phyloP scores from a whole-genome alignment of 1,140 invertebrate genomes.

The Ruditapes philippinarum region DNA sequence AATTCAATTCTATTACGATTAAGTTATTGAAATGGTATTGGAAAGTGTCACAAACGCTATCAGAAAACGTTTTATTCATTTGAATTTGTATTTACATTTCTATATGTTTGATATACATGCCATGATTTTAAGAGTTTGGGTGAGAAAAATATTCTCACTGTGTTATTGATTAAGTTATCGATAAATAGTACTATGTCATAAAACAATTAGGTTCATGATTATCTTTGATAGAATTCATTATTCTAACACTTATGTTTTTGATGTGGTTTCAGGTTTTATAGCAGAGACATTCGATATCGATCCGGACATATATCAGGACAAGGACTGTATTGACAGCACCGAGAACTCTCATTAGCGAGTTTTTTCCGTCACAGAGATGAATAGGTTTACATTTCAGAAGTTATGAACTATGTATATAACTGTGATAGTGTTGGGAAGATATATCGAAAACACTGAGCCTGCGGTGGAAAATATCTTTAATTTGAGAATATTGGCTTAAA shows the following conservation, averaged over 20 bases:
- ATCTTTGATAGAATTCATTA: too few relatives aligned
- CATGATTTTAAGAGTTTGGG: too few relatives aligned
- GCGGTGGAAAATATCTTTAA: not conserved
- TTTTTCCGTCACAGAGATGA: not conserved
- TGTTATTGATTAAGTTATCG: too few relatives aligned
- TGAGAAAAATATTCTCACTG: too few relatives aligned
- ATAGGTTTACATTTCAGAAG: not conserved
- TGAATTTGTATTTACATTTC: too few relatives aligned
- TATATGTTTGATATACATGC: too few relatives aligned
- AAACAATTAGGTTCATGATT: too few relatives aligned
- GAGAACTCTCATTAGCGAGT: not conserved
- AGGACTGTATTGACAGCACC: not conserved
- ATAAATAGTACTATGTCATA: too few relatives aligned
- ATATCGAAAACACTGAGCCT: not conserved
- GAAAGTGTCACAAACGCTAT: too few relatives aligned
- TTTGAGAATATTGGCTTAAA: not conserved
- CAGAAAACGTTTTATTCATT: too few relatives aligned
- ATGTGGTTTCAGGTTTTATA: not conserved
- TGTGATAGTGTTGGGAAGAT: not conserved
- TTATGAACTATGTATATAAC: not conserved
- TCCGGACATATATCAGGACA: not conserved
- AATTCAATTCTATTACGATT: too few relatives aligned
- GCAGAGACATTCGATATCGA: conserved; percentile 3
- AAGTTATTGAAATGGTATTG: too few relatives aligned
- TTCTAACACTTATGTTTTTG: not conserved